Percentiles rank a stretch among this genome's conserved stretches.
phyloP scores from a whole-genome alignment of 2,113 vertebrate species.

The Acanthochromis polyacanthus region DNA sequence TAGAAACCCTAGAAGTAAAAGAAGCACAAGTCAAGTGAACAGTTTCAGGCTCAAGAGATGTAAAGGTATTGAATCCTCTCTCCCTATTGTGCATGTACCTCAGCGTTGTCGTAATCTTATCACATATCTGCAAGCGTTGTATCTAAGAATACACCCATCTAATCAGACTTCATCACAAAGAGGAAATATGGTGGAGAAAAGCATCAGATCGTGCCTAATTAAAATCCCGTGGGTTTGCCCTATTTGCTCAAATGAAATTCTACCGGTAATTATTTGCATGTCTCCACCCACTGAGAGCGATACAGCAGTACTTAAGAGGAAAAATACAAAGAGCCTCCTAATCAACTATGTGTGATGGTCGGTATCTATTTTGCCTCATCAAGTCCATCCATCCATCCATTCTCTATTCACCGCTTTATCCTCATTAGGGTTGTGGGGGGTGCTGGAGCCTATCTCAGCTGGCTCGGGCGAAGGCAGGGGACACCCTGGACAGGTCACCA shows the following conservation, averaged over 20 bases:
- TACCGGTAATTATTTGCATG: conserved; percentile 38
- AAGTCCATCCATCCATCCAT: no score
- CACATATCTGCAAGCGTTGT: conserved; percentile 3
- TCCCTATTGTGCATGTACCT: neutral
- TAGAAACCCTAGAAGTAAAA: neutral
- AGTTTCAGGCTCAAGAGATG: neutral
- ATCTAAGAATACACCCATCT: conserved; percentile 33
- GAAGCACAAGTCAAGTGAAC: neutral
- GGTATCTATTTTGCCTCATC: neutral
- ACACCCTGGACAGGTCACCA: no score
- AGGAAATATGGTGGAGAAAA: conserved; percentile 16
- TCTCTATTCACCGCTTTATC: no score
- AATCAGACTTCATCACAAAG: conserved; percentile 23
- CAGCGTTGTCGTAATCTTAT: conserved; percentile 15
- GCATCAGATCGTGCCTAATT: conserved; percentile 17
- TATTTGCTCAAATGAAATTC: conserved; percentile 47
- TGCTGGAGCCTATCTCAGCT: no score
- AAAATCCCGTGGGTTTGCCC: conserved; percentile 28
- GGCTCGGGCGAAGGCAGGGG: no score
- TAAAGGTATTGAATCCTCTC: conserved; percentile 18
- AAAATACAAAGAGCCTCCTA: neutral
- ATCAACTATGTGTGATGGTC: neutral
- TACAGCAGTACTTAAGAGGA: neutral
- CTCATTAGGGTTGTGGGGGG: no score
- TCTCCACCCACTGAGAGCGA: conserved; percentile 22